Percentiles rank a stretch among this genome's conserved stretches.
These are phyloP conservation scores for Apodemus sylvaticus DNA, from an alignment of 2,113 vertebrate genomes.

Conservation along the genomic window DNA sequence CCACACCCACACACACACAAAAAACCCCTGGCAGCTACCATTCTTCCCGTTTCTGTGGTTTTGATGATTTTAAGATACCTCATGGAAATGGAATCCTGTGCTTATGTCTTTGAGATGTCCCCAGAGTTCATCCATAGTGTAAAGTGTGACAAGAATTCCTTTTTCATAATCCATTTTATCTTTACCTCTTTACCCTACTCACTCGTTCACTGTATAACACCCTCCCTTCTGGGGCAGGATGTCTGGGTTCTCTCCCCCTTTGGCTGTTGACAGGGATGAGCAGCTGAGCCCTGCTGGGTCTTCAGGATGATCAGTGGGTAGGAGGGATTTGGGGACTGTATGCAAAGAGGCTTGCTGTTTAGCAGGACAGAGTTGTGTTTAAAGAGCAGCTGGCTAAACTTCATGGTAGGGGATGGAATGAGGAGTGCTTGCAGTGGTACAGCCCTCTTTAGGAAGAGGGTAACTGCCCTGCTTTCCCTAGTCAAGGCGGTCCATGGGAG, in stretches of 20 bases:
- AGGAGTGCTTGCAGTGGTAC: background rate
- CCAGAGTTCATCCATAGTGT: background rate
- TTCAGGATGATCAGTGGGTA: background rate
- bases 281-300: background rate
- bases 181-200: background rate
- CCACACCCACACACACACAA: no score
- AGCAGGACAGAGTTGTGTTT: background rate
- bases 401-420: background rate
- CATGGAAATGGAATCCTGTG: background rate
- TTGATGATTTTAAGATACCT: background rate
- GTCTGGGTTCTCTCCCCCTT: background rate
- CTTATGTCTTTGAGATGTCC: background rate
- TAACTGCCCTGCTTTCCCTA: background rate
- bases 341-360: background rate
- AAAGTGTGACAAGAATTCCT: background rate
- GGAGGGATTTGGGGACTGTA: background rate
- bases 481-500: background rate
- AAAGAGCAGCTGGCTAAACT: background rate
- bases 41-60: background rate
- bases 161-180: background rate
- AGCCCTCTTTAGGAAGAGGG: background rate
- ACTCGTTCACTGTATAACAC: background rate
- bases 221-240: background rate
- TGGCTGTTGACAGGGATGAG: background rate
- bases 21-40: background rate